A percentile compares a stretch with the other conserved stretches of the same genome.
These are phyloP conservation scores for Aphodius sticticus DNA, from an alignment of 2,888 invertebrate genomes.

Conservation along the genomic window DNA sequence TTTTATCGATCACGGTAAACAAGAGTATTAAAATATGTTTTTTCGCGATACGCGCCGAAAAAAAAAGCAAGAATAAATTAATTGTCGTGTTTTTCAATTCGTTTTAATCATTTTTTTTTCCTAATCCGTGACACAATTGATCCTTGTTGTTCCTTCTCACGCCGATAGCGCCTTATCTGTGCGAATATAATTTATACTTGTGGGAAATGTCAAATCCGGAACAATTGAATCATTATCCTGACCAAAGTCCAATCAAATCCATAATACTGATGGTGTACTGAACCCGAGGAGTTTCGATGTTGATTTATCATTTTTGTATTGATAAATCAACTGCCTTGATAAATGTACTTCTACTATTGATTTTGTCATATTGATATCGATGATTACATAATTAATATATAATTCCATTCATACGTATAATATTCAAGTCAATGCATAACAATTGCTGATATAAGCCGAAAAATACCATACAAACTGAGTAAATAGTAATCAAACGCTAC, in stretches of 20 bases:
- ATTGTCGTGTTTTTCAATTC: not conserved
- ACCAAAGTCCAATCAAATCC: not conserved
- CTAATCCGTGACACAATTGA: not conserved
- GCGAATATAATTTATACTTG: not conserved
- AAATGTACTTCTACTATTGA: not conserved
- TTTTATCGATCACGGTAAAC: not conserved
- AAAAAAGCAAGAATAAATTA: not conserved
- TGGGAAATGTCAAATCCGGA: not conserved
- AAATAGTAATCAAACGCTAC: not conserved
- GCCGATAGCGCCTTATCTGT: not conserved
- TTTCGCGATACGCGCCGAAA: not conserved
- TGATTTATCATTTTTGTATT: not conserved
- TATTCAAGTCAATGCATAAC: not conserved
- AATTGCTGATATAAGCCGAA: not conserved
- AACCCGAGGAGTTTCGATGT: not conserved
- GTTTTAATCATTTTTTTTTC: not conserved
- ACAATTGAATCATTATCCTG: not conserved
- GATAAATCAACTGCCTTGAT: not conserved
- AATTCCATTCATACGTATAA: not conserved
- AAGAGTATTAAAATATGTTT: not conserved
- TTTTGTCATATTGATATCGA: not conserved
- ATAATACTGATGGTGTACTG: not conserved
- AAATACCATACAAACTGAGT: not conserved
- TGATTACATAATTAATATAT: not conserved
- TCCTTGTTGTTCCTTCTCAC: constrained; percentile 4